Base-by-base conservation (phyloP, 1,140 invertebrate genomes). In the Drosophila pectinifera region DNA sequence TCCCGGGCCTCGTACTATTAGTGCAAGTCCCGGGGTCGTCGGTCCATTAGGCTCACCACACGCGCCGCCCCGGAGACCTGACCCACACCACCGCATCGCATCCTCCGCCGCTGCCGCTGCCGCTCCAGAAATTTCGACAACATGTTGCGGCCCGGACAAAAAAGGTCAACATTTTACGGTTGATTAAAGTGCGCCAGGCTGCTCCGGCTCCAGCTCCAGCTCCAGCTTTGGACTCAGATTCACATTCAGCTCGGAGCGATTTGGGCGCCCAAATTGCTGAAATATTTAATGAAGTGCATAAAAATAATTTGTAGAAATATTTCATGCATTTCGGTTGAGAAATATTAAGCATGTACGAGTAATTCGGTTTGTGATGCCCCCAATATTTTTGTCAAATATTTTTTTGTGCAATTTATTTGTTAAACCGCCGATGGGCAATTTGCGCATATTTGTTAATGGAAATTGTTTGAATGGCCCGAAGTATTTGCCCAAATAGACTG, bases 241-340 rank as follows among this genome's bases (percentile, higher is more conserved):
- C 24, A n/a, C 14, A 38, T 64, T 38, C 49, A 54, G 73, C 63
- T 65, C 22, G 55, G 34, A 67, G 34, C 61, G 72, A 20, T 75
- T 70, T 51, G 43, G 59, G 42, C 76, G 31, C 57, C 39, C 59
- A 89, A 89, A 89, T 89, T 89, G 80, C 80, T 89, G 68, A 80
- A 89, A 89, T 89, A 90, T 90, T 89, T 89, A 89, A 89, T 89
- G 85, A 90, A 89, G 84, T 89, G 84, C 84, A 89, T 84, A 89
- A 89, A 89, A 89, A 89, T 89, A 90, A 89, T 89, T 89, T 89
- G 80, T 74, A 84, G 77, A 89, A 90, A 89, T 89, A 89, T 89
- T 89, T 89, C 77, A 84, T 80, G 85, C 80, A 89, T 89, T 89
- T 89, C 59, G 83, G 83, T 82, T 80, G 75, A 67, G 68, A 69